A percentile compares a stretch with the other conserved stretches of the same genome.
These are phyloP conservation scores for Chunga burmeisteri DNA, from an alignment of 2,113 vertebrate genomes.

Conservation along the genomic window DNA sequence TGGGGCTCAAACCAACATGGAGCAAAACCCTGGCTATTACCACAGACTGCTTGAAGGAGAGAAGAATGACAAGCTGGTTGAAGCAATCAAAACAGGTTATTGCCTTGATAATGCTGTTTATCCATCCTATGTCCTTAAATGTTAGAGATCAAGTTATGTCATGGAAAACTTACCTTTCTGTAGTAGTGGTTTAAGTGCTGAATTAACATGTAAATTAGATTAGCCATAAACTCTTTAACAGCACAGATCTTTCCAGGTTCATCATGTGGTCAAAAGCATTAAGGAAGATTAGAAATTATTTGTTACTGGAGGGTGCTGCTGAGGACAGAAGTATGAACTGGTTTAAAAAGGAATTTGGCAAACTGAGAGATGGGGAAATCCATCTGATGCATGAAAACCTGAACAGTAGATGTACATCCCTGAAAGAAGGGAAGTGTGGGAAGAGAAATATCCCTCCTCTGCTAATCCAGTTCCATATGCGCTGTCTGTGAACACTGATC, in stretches of 20 bases:
- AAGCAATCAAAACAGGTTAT: constrained; percentile 88
- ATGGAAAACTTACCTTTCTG: constrained; percentile 17
- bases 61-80: constrained; percentile 80
- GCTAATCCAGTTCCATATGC: not conserved
- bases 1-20: constrained; percentile 87
- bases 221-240: constrained; percentile 34
- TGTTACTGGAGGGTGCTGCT: not conserved
- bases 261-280: not conserved
- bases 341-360: not conserved
- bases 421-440: not conserved
- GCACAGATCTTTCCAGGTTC: not conserved
- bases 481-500: not conserved
- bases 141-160: constrained; percentile 28
- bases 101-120: not conserved
- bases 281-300: not conserved
- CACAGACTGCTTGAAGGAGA: constrained; percentile 81
- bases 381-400: not conserved
- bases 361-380: not conserved
- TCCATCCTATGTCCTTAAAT: not conserved
- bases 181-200: constrained; percentile 7
- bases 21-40: constrained; percentile 87
- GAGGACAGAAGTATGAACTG: not conserved
- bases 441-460: not conserved
- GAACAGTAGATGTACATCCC: not conserved
- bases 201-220: constrained; percentile 32